Evolutionary conservation across 2,113 vertebrate species (phyloP).

Genomic region (Pagrus major): DNA sequence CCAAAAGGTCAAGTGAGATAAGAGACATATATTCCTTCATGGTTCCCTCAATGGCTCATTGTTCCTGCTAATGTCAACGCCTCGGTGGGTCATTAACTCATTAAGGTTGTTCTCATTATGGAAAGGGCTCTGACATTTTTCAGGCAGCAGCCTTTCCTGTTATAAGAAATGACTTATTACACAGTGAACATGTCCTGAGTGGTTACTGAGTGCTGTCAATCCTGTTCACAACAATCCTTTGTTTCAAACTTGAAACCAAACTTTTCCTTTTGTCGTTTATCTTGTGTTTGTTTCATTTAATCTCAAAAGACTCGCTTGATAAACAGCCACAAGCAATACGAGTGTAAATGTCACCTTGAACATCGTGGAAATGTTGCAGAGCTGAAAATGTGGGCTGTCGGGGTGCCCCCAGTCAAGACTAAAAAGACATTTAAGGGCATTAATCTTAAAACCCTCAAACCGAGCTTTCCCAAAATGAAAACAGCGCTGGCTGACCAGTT

Average conservation of each 20-base stretch:
- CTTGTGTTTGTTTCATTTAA: background rate
- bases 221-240: background rate
- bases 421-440: too few relatives aligned
- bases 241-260: background rate
- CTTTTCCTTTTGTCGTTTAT: background rate
- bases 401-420: too few relatives aligned
- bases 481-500: too few relatives aligned
- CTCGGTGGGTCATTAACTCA: constrained; percentile 4
- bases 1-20: constrained; percentile 25
- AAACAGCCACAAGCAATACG: too few relatives aligned
- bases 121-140: background rate
- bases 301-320: background rate
- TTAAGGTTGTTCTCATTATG: background rate
- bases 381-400: too few relatives aligned
- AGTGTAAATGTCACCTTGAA: too few relatives aligned
- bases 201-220: background rate
- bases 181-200: background rate
- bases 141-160: background rate
- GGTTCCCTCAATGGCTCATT: constrained; percentile 16
- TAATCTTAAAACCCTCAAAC: too few relatives aligned
- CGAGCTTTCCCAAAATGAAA: too few relatives aligned
- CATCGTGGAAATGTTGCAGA: too few relatives aligned
- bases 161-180: background rate
- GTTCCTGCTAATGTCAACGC: constrained; percentile 36
- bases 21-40: background rate